A percentile compares a stretch with the other conserved stretches of the same genome.
These are phyloP conservation scores for Microtus pennsylvanicus DNA, from an alignment of 2,113 vertebrate genomes.

Conservation along the genomic window DNA sequence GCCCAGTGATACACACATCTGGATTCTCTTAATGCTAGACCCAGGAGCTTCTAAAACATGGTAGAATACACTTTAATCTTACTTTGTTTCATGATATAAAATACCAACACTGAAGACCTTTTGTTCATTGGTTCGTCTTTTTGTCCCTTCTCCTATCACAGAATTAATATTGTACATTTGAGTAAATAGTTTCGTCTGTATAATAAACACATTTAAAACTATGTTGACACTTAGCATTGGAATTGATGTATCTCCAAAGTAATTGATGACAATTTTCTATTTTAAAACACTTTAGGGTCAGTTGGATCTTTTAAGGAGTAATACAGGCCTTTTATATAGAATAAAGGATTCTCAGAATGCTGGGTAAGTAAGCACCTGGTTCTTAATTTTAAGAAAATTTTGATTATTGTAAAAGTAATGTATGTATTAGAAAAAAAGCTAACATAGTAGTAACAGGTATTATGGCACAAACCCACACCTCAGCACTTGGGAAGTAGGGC, in stretches of 20 bases:
- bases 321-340: constrained; percentile 94
- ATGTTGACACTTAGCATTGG: constrained; percentile 7
- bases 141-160: constrained; percentile 40
- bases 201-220: constrained; percentile 54
- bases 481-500: not conserved
- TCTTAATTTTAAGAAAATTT: constrained; percentile 53
- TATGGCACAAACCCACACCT: not conserved
- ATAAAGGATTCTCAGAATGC: constrained; percentile 94
- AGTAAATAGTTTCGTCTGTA: constrained; percentile 36
- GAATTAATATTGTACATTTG: not conserved
- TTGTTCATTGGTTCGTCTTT: constrained; percentile 29
- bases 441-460: not conserved
- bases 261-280: constrained; percentile 60
- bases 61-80: not conserved
- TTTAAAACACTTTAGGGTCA: constrained; percentile 90
- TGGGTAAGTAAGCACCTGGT: constrained; percentile 90
- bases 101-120: not conserved
- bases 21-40: not conserved
- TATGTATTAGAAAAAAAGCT: constrained; percentile 2
- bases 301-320: constrained; percentile 96
- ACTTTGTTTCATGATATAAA: constrained; percentile 6
- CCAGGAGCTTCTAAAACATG: constrained; percentile 23
- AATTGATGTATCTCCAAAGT: constrained; percentile 43
- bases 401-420: constrained; percentile 38
- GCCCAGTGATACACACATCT: not conserved